phyloP scores from a whole-genome alignment of 2,888 invertebrate genomes.

The Cheilosia pagana region DNA sequence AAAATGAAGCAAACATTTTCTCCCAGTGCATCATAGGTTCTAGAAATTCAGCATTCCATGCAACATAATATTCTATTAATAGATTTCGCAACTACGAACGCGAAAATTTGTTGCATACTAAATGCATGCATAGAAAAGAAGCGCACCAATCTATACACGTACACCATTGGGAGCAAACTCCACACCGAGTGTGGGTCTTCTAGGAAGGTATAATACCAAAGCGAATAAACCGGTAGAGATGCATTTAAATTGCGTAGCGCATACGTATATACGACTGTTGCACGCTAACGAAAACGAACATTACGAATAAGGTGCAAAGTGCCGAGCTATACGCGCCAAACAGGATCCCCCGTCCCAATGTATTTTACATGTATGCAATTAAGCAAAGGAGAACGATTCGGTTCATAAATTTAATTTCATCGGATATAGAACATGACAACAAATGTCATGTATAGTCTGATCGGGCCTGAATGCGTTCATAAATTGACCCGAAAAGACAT shows the following conservation, averaged over 20 bases:
- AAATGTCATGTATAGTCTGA: constrained; percentile 43
- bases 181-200: constrained; percentile 29
- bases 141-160: constrained; percentile 18
- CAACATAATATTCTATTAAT: constrained; percentile 69
- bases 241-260: constrained; percentile 61
- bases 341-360: constrained; percentile 42
- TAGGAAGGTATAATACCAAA: constrained; percentile 26
- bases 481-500: constrained; percentile 59
- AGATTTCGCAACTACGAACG: constrained; percentile 61
- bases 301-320: constrained; percentile 61
- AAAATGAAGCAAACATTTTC: not conserved
- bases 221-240: constrained; percentile 59
- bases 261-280: constrained; percentile 8
- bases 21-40: constrained; percentile 54
- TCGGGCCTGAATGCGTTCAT: constrained; percentile 36
- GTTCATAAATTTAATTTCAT: constrained; percentile 72
- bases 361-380: constrained; percentile 47
- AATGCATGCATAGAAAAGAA: constrained; percentile 54
- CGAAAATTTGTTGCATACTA: constrained; percentile 60
- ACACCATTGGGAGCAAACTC: constrained; percentile 4
- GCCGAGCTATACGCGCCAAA: constrained; percentile 24
- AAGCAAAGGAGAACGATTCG: constrained; percentile 66
- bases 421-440: constrained; percentile 63
- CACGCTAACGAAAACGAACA: constrained; percentile 3
- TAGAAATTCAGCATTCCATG: constrained; percentile 72